Conservation (phyloP, 92 coral and sea anemone genomes). For the Actinostola sp. region DNA sequence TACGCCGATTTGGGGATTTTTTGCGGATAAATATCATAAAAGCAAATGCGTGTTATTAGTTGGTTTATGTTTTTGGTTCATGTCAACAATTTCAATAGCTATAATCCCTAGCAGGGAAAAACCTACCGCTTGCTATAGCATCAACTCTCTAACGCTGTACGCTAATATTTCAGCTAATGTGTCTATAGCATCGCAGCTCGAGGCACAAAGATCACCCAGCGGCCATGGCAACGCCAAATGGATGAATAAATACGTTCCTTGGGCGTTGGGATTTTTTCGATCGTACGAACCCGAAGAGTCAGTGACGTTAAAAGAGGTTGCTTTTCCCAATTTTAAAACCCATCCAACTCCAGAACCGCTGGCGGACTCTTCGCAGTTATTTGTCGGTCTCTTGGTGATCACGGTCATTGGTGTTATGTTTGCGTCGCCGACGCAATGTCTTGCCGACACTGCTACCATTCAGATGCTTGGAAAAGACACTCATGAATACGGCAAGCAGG, state of each 20-base stretch:
- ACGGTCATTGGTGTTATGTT: constrained; percentile 79
- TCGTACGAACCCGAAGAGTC: constrained; percentile 72
- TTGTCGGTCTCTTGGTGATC: constrained; percentile 73
- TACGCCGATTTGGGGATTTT: constrained; percentile 94
- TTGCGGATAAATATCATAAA: constrained; percentile 92
- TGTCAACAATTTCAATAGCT: constrained; percentile 79
- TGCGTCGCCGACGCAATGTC: constrained; percentile 91
- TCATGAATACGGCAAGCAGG: constrained; percentile 97
- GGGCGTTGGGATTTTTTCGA: constrained; percentile 86
- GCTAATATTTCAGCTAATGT: constrained; percentile 28
- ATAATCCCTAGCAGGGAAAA: constrained; percentile 80
- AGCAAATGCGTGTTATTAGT: constrained; percentile 82
- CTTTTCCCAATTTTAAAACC: constrained; percentile 75
- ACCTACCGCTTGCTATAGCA: constrained; percentile 82
- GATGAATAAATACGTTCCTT: constrained; percentile 67
- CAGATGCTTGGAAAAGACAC: constrained; percentile 90
- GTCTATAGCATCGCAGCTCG: constrained; percentile 29
- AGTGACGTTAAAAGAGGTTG: constrained; percentile 72
- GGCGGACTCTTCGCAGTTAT: constrained; percentile 80
- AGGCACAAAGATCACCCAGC: constrained; percentile 25
- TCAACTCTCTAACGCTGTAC: constrained; percentile 71
- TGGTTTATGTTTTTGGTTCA: constrained; percentile 82
- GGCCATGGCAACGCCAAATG: constrained; percentile 43
- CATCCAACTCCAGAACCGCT: constrained; percentile 75
- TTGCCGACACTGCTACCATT: constrained; percentile 97